These are phyloP conservation scores for Porites lobata DNA, from an alignment of 92 coral and sea anemone species.

Conservation along the genomic window DNA sequence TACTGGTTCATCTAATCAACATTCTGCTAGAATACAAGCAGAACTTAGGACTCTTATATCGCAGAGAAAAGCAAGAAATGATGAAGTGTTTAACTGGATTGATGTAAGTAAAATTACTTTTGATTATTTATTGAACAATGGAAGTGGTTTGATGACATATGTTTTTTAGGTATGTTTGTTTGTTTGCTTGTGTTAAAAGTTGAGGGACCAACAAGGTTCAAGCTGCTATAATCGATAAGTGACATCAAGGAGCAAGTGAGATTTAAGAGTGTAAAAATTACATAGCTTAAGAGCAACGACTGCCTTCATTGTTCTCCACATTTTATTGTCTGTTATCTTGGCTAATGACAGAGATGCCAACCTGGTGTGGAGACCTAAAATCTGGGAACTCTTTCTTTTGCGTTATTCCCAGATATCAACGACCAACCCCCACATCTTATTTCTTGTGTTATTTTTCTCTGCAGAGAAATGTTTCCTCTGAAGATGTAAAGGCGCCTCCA, in stretches of 20 bases:
- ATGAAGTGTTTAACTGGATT: conserved; percentile 85
- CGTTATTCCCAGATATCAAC: too few relatives aligned
- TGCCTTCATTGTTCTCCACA: too few relatives aligned
- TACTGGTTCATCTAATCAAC: conserved; percentile 30
- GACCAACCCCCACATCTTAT: neutral
- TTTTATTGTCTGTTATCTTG: too few relatives aligned
- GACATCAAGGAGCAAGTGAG: too few relatives aligned
- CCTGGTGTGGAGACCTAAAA: too few relatives aligned
- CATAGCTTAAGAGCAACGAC: neutral
- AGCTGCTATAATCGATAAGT: too few relatives aligned
- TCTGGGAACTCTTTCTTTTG: neutral
- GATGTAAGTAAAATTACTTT: conserved; percentile 65
- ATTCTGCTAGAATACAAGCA: conserved; percentile 68
- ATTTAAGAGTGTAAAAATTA: too few relatives aligned
- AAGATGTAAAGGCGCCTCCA: conserved; percentile 69
- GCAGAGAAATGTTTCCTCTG: conserved; percentile 66
- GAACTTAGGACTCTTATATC: conserved; percentile 83
- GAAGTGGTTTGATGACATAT: neutral
- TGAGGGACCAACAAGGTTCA: too few relatives aligned
- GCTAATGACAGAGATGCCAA: too few relatives aligned
- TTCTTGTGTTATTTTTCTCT: neutral
- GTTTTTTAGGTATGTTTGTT: neutral
- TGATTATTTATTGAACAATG: neutral
- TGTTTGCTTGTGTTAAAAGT: too few relatives aligned
- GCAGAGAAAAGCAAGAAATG: conserved; percentile 75